Conservation (phyloP, 2,888 invertebrate species). For the Euzetes globulus region DNA sequence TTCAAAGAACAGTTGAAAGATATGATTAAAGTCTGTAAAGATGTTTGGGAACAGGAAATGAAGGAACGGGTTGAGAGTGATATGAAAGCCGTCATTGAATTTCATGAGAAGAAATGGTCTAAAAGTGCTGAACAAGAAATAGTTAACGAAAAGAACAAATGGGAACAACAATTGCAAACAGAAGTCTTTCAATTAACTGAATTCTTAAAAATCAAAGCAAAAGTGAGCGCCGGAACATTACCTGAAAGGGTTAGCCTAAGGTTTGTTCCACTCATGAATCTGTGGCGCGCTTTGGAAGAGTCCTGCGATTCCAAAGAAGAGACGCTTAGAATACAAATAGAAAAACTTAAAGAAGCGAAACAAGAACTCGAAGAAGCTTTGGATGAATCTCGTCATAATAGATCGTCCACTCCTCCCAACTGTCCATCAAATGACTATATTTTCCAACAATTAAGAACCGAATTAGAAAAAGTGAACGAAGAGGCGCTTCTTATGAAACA, state of each 20-base stretch:
- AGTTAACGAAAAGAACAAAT: background rate
- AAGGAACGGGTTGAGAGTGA: constrained; percentile 4
- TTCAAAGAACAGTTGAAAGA: background rate
- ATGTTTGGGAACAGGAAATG: constrained; percentile 21
- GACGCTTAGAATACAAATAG: background rate
- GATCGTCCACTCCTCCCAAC: background rate
- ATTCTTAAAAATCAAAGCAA: background rate
- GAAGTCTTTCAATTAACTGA: background rate
- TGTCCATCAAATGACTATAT: background rate
- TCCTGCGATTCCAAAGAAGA: background rate
- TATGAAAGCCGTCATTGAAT: background rate
- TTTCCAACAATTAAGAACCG: background rate
- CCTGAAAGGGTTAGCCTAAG: background rate
- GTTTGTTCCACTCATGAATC: background rate
- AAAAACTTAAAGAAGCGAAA: constrained; percentile 18
- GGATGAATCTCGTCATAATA: background rate
- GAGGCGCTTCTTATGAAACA: constrained; percentile 1
- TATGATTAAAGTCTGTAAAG: constrained; percentile 19
- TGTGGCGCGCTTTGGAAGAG: constrained; percentile 4
- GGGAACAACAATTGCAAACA: constrained; percentile 14
- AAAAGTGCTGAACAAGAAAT: constrained; percentile 14
- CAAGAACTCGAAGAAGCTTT: constrained; percentile 14
- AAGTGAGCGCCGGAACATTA: background rate
- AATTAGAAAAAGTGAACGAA: constrained; percentile 18
- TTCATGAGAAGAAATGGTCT: background rate